These are phyloP conservation scores for Zaprionus lineosus DNA, from an alignment of 2,888 invertebrate genomes.

Conservation along the genomic window DNA sequence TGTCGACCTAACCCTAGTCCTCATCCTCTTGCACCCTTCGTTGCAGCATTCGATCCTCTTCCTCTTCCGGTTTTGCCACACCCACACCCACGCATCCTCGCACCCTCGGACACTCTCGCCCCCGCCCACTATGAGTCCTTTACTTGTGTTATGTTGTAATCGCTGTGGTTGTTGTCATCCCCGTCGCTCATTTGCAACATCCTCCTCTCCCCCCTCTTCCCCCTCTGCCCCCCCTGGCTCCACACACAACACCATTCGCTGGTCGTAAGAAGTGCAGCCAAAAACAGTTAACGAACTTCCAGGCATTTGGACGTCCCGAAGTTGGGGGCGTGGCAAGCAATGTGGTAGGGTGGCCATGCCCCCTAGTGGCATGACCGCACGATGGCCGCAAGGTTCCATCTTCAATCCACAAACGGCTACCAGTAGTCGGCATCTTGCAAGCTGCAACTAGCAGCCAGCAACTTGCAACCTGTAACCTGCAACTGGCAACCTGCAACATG, in stretches of 20 bases:
- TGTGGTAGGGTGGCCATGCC: too few species aligned
- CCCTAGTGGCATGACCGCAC: too few species aligned
- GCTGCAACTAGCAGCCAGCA: background rate
- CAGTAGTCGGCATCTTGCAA: background rate
- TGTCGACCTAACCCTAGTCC: background rate
- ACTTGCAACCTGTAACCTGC: background rate
- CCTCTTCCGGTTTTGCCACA: background rate
- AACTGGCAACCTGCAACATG: background rate
- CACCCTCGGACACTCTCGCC: too few species aligned
- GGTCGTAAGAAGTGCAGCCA: conserved; percentile 26
- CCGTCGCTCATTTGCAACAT: too few species aligned
- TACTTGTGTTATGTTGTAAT: conserved; percentile 34
- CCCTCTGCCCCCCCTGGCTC: too few species aligned
- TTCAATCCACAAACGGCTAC: too few species aligned
- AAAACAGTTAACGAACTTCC: conserved; percentile 35
- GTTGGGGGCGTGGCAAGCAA: too few species aligned
- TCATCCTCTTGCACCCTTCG: background rate
- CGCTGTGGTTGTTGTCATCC: conserved; percentile 18
- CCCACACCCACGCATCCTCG: background rate
- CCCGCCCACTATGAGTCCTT: too few species aligned
- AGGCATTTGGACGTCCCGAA: conserved; percentile 29
- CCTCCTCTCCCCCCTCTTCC: too few species aligned
- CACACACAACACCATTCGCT: conserved; percentile 33
- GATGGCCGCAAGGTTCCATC: too few species aligned
- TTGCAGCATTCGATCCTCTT: background rate